These are phyloP conservation scores for Tubulanus polymorphus DNA, from an alignment of 2,888 invertebrate genomes.

Conservation along the genomic window DNA sequence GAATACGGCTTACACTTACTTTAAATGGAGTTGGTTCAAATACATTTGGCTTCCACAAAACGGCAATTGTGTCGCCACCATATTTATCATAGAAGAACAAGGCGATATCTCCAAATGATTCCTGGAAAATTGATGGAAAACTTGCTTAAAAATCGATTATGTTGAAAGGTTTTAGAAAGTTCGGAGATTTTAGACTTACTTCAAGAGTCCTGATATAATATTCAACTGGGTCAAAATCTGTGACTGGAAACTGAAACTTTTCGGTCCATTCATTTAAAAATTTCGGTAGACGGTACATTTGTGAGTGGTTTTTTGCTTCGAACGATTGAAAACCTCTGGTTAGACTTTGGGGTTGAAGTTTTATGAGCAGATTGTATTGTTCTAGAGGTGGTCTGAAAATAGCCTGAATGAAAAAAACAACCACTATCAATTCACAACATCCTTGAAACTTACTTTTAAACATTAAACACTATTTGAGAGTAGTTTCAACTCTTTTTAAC, in stretches of 20 bases:
- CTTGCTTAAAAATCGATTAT: neutral
- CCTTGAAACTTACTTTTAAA: neutral
- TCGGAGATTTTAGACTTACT: constrained; percentile 58
- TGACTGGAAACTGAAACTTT: constrained; percentile 63
- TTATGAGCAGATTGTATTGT: constrained; percentile 74
- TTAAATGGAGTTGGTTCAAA: constrained; percentile 67
- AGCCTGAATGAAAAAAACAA: constrained; percentile 34
- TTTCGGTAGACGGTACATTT: neutral
- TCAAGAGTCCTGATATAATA: constrained; percentile 70
- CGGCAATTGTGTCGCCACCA: constrained; percentile 80
- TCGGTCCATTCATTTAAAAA: constrained; percentile 27
- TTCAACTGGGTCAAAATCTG: constrained; percentile 72
- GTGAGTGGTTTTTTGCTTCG: constrained; percentile 30
- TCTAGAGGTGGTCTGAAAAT: constrained; percentile 65
- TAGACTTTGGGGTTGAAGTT: constrained; percentile 58
- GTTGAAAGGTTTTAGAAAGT: neutral
- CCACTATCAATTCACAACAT: too few relatives aligned
- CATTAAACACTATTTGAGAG: neutral
- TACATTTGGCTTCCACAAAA: constrained; percentile 75
- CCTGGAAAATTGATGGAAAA: constrained; percentile 31
- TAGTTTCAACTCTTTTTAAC: neutral
- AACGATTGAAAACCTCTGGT: constrained; percentile 57
- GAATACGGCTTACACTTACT: too few relatives aligned
- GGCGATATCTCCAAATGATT: constrained; percentile 63
- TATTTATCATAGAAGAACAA: constrained; percentile 84